Evolutionary conservation across 2,113 vertebrate genomes (phyloP), one percentile per base, ranked within the genome.

Genomic region (Casuarius casuarius): DNA sequence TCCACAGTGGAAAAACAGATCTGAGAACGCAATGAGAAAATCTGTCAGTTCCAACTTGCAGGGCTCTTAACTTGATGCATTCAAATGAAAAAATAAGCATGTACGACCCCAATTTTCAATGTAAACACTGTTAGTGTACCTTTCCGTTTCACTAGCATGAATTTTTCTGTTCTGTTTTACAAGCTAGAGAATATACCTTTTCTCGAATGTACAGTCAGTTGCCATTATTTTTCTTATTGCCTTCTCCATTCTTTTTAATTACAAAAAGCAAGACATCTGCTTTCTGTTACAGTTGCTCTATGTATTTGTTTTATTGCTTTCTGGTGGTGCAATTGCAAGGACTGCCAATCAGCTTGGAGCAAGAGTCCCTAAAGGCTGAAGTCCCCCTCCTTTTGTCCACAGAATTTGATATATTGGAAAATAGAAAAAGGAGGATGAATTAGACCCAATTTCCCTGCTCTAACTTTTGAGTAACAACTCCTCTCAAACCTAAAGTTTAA

Each of bases 201-300:
- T 59, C 19, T 56, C 12, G 20, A 72, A 54, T 1, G 13, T 21
- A 87, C 22, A 54, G 25, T 26, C 72, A 51, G 49, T 66, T 81
- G 58, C 66, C 35, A 49, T 68, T 85, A 65, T 62, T 92, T 59
- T 92, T 79, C 80, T 84, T 84, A 92, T 10, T 79, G 52, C 76
- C 28, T 89, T 79, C 80, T 95, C 86, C 48, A 79, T 46, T 23
- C 51, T 85, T 67, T 87, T 94, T 87, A 94, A 95, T 63, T 91
- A 49, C 68, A 87, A 83, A 83, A 91, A 94, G 66, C 77, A 91
- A 84, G 78, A 91, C 91, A 97, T 97, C 92, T 97, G 97, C 81
- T 97, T 95, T 95, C 81, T 76, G 84, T 96, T 96, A 96, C 52
- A 85, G 44, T 29, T 89, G 46, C 67, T 94, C 54, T 91, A 49